Base-by-base conservation (phyloP, 1,140 invertebrate genomes). In the Hydropsyche tenuis region DNA sequence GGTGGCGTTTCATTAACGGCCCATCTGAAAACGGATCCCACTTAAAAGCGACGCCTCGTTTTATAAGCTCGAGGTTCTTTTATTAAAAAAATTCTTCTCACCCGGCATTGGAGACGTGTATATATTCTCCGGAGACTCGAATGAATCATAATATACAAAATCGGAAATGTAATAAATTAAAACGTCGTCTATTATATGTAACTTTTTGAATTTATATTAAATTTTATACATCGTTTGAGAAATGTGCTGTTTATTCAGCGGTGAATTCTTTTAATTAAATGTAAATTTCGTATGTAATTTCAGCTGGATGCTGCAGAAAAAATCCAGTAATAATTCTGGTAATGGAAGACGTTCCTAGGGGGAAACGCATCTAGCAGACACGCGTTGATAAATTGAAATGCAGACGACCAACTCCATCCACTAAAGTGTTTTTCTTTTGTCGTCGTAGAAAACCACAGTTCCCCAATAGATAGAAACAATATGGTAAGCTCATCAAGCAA, bases 361-460 rank as follows among this genome's bases (percentile, higher is more conserved):
- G 63, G 30, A 45, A 66, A 37, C 3, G 30, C 30, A 37, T 37
- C 27, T 27, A 3, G 30, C 12, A 43, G n/a, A 43, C 22, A 22
- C 30, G n/a, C 22, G 63, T 66, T 66, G 63, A 66, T 66, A 66
- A 66, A 66, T 66, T 66, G 63, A 66, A 66, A 66, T 12, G 30
- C 63, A 45, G 30, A 22, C 5, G 63, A 66, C 30, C 30, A 42
- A 12, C 62, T 27, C 62, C 60, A 48, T 48, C 16, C 14, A 18
- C 63, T 42, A 9, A 27, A 43, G 63, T 66, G 23, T 22, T 66
- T 66, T 66, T 66, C 42, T 66, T 66, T 66, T 27, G 63, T 66
- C n/a, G 20, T n/a, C 62, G 23, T 16, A 43, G 42, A 22, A 37
- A 45, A 66, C 30, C 30, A 37, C n/a, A n/a, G n/a, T n/a, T n/a